Conservation (phyloP, 2,113 vertebrate genomes). For the Coptodon rendalli region DNA sequence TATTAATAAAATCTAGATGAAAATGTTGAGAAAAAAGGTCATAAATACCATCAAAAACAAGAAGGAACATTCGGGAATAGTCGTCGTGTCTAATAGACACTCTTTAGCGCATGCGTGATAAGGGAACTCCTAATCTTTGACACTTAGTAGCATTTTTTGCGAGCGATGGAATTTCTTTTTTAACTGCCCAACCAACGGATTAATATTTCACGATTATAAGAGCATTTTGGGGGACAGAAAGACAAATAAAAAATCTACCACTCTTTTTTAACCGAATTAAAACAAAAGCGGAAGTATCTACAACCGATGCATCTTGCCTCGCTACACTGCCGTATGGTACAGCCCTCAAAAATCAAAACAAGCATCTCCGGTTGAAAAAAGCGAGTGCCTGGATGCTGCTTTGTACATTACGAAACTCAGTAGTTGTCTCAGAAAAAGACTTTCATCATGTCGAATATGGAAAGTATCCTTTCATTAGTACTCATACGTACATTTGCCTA, state of each 20-base stretch:
- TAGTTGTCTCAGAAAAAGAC: neutral
- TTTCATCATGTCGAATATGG: slow-evolving; percentile 61
- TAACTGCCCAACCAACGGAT: neutral
- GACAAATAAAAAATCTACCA: neutral
- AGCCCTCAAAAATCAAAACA: slow-evolving; percentile 27
- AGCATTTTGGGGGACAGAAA: neutral
- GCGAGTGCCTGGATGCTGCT: neutral
- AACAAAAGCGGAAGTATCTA: slow-evolving; percentile 38
- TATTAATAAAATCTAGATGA: neutral
- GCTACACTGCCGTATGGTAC: neutral
- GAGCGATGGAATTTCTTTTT: neutral
- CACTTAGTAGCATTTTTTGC: neutral
- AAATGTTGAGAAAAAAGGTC: neutral
- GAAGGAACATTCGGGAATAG: neutral
- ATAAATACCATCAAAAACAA: neutral
- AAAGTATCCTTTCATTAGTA: slow-evolving; percentile 66
- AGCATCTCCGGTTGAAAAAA: neutral
- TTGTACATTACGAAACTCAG: neutral
- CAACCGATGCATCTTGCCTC: neutral
- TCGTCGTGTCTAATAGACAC: neutral
- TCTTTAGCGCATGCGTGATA: neutral
- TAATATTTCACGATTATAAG: neutral
- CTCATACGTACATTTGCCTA: neutral
- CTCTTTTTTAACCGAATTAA: neutral
- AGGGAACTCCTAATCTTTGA: neutral